Conservation (phyloP, 2,113 vertebrate species). For the Scalopus aquaticus region DNA sequence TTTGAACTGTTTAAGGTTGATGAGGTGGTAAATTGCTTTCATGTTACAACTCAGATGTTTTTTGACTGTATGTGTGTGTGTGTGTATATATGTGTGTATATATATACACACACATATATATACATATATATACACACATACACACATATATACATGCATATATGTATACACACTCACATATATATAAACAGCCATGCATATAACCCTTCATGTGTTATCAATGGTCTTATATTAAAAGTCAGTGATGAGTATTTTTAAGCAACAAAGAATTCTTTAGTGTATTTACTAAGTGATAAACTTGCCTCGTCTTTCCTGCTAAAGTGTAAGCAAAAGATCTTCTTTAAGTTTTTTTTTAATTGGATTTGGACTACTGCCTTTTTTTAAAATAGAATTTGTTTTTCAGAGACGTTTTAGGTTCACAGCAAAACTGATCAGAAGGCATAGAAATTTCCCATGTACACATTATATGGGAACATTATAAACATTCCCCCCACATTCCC, state of each 20-base stretch:
- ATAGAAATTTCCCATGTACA: not conserved
- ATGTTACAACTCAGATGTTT: slow-evolving; percentile 28
- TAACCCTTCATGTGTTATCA: slow-evolving; percentile 9
- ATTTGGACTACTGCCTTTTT: not conserved
- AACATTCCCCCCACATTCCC: not conserved
- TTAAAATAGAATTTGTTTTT: not conserved
- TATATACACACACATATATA: no score
- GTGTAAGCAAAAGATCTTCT: not conserved
- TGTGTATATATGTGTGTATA: no score
- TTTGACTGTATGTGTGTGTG: no score
- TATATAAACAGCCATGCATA: not conserved
- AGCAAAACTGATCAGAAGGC: not conserved
- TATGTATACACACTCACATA: slow-evolving; percentile 4
- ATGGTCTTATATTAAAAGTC: not conserved
- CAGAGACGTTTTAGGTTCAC: not conserved
- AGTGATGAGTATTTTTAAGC: not conserved
- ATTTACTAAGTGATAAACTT: not conserved
- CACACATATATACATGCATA: no score
- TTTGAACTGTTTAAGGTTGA: slow-evolving; percentile 63
- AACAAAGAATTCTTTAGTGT: not conserved
- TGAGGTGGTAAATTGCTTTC: slow-evolving; percentile 56
- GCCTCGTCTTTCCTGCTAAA: not conserved
- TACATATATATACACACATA: no score
- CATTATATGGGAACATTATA: not conserved
- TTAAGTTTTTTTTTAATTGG: not conserved